These are phyloP conservation scores for Rambutsinella grinnellia DNA, from an alignment of 2,888 invertebrate genomes.

Conservation along the genomic window DNA sequence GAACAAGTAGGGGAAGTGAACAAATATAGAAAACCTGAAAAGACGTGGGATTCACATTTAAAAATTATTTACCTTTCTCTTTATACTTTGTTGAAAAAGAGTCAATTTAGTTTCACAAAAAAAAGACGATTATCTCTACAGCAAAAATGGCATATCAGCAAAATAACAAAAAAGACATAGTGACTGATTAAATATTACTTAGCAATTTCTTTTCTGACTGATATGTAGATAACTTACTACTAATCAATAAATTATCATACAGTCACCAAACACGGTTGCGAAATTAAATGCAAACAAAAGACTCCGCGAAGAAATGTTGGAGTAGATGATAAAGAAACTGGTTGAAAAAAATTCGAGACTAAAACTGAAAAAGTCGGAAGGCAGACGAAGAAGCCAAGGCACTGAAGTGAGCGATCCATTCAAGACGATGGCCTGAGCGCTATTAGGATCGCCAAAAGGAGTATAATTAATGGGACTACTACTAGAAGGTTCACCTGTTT, in stretches of 20 bases:
- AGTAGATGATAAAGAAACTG: no score
- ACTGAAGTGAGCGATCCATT: slow-evolving; percentile 57
- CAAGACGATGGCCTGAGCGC: slow-evolving; percentile 69
- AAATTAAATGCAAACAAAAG: slow-evolving; percentile 48
- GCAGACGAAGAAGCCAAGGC: slow-evolving; percentile 58
- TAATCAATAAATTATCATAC: slow-evolving; percentile 30
- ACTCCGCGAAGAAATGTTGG: no score
- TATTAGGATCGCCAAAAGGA: slow-evolving; percentile 70
- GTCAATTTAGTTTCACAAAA: no score
- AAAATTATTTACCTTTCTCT: no score
- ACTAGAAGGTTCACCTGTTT: slow-evolving; percentile 69
- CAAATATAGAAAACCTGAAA: slow-evolving; percentile 66
- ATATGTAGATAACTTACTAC: slow-evolving; percentile 48
- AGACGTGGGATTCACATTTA: slow-evolving; percentile 7
- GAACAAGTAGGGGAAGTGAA: slow-evolving; percentile 65
- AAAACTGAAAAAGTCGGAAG: slow-evolving; percentile 54
- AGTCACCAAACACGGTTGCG: slow-evolving; percentile 54
- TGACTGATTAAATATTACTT: slow-evolving; percentile 36
- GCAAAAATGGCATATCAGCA: slow-evolving; percentile 34
- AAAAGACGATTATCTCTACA: slow-evolving; percentile 39
- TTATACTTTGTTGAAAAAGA: no score
- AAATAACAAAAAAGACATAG: slow-evolving; percentile 31
- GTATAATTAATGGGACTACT: slow-evolving; percentile 70
- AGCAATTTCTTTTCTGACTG: slow-evolving; percentile 44
- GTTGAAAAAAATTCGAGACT: slow-evolving; percentile 29